These are phyloP conservation scores for Boloria euphrosyne DNA, from an alignment of 2,888 invertebrate genomes.

Conservation along the genomic window DNA sequence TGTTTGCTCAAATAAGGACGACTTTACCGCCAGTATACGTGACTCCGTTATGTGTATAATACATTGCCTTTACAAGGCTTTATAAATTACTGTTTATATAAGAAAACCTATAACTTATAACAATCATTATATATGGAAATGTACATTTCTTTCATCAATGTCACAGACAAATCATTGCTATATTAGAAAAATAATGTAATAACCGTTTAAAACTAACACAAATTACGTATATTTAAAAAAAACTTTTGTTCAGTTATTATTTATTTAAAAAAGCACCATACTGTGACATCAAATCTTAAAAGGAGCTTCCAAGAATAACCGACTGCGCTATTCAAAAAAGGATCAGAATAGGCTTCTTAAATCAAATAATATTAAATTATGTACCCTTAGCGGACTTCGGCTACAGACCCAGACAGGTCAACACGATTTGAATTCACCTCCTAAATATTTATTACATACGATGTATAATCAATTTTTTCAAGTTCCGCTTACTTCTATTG, in stretches of 20 bases:
- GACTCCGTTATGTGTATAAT: constrained; percentile 50
- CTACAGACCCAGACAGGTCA: constrained; percentile 56
- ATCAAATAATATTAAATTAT: constrained; percentile 42
- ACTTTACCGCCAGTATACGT: constrained; percentile 54
- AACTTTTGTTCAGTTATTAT: too few species aligned
- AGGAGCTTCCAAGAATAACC: background rate
- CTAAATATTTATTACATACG: constrained; percentile 57
- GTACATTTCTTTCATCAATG: background rate
- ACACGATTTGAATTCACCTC: constrained; percentile 56
- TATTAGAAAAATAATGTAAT: too few species aligned
- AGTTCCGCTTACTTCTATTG: constrained; percentile 34
- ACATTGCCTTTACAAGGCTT: constrained; percentile 46
- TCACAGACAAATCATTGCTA: background rate
- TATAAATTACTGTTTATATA: constrained; percentile 26
- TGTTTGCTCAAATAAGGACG: constrained; percentile 76
- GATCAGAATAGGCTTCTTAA: constrained; percentile 15
- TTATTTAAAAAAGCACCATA: too few species aligned
- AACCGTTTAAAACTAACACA: too few species aligned
- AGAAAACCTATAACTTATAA: constrained; percentile 1
- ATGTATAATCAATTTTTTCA: constrained; percentile 38
- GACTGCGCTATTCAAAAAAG: constrained; percentile 2
- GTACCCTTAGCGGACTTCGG: constrained; percentile 48
- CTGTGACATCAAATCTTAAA: background rate
- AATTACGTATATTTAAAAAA: too few species aligned
- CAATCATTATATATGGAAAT: constrained; percentile 5